These are phyloP conservation scores for Oryctes rhinoceros DNA, from an alignment of 1,140 invertebrate genomes.

Conservation along the genomic window DNA sequence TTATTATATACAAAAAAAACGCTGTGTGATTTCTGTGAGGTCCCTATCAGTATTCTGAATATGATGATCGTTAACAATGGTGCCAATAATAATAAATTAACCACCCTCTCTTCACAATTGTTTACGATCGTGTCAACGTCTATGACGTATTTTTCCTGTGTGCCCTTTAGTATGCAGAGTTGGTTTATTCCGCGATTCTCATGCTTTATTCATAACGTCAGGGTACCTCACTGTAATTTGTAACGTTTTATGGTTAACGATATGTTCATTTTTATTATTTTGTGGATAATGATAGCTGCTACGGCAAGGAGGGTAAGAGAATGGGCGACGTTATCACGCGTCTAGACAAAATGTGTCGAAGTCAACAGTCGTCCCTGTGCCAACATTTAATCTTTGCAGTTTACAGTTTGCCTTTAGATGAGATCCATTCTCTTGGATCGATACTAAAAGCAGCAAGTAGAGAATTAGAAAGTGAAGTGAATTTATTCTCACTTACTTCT, in stretches of 20 bases:
- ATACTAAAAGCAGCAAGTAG: not conserved
- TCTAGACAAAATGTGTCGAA: constrained; percentile 44
- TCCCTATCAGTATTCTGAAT: constrained; percentile 56
- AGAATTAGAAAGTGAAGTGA: too few relatives aligned
- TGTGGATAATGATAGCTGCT: constrained; percentile 48
- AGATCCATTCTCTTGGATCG: not conserved
- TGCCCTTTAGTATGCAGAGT: constrained; percentile 53
- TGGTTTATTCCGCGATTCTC: constrained; percentile 54
- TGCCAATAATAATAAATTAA: constrained; percentile 59
- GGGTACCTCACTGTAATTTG: constrained; percentile 57
- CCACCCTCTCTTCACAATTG: constrained; percentile 52
- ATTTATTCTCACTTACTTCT: too few relatives aligned
- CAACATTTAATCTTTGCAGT: not conserved
- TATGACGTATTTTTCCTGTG: constrained; percentile 56
- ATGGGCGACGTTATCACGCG: constrained; percentile 41
- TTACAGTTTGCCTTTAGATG: not conserved
- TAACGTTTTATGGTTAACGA: constrained; percentile 56
- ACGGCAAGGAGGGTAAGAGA: constrained; percentile 42
- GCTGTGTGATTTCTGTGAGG: constrained; percentile 49
- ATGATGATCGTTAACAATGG: constrained; percentile 57
- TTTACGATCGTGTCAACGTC: constrained; percentile 50
- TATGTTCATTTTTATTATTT: constrained; percentile 56
- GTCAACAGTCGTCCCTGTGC: constrained; percentile 1
- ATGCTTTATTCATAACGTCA: constrained; percentile 56
- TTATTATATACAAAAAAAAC: constrained; percentile 37